Percentiles rank a stretch among this genome's conserved stretches.
phyloP scores from a whole-genome alignment of 2,888 invertebrate genomes.

The Hydrotaea cyrtoneurina region DNA sequence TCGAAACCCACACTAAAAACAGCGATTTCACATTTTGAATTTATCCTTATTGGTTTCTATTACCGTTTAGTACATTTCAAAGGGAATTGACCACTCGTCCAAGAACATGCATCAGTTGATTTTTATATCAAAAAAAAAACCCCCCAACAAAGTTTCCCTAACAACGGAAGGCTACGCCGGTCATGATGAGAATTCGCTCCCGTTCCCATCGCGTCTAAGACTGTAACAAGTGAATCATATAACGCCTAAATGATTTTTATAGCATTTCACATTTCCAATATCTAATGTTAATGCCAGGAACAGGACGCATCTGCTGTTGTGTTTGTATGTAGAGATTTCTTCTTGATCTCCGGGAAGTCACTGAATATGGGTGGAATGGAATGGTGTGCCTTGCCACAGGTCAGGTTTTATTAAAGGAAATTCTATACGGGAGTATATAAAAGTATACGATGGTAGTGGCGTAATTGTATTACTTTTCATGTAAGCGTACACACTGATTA shows the following conservation, averaged over 20 bases:
- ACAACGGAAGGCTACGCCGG: neutral
- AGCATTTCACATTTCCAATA: neutral
- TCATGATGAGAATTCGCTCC: no score
- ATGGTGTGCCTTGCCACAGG: neutral
- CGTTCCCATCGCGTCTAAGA: no score
- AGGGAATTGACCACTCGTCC: slow-evolving; percentile 42
- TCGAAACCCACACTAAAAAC: neutral
- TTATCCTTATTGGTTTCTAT: slow-evolving; percentile 25
- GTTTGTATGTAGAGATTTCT: neutral
- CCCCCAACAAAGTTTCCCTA: neutral
- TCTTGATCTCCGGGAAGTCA: neutral
- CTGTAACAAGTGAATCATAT: slow-evolving; percentile 3
- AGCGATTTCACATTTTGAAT: neutral
- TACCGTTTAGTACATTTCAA: slow-evolving; percentile 40
- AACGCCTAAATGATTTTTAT: neutral
- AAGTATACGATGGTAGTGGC: no score
- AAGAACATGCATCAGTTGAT: slow-evolving; percentile 44
- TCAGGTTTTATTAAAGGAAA: neutral
- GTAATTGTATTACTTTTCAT: no score
- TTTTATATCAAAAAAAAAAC: neutral
- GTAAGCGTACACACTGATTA: no score
- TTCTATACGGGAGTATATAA: no score
- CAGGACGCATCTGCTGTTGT: no score
- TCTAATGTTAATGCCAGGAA: neutral
- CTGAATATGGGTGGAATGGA: neutral